Evolutionary conservation across 2,797 vertebrate genomes (phyloP).

Genomic region (Luscinia luscinia): DNA sequence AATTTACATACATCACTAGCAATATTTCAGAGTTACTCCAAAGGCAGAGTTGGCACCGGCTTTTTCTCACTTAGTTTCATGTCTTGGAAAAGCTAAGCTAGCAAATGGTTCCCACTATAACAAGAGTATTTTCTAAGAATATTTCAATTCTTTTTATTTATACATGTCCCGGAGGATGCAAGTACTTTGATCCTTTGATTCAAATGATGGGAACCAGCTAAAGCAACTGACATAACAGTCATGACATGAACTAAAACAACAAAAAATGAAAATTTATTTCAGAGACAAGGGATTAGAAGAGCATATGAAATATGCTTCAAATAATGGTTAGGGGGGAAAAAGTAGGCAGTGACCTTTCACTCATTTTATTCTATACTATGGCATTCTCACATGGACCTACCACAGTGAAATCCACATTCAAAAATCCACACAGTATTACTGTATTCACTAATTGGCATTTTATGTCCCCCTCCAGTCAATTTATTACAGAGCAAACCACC

Average conservation of each 20-base stretch:
- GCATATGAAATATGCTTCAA: constrained; percentile 31
- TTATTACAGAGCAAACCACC: neutral
- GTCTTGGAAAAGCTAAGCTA: constrained; percentile 19
- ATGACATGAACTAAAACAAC: constrained; percentile 23
- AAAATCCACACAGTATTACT: neutral
- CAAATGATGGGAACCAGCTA: constrained; percentile 62
- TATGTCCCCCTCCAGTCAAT: neutral
- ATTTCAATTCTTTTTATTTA: constrained; percentile 65
- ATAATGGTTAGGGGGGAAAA: neutral
- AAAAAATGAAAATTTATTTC: constrained; percentile 35
- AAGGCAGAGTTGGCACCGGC: neutral
- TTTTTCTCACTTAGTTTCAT: constrained; percentile 32
- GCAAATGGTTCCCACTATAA: constrained; percentile 52
- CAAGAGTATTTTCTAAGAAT: constrained; percentile 56
- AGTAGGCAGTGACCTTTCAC: constrained; percentile 14
- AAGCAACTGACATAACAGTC: constrained; percentile 42
- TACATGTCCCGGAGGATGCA: constrained; percentile 54
- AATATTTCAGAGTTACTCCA: neutral
- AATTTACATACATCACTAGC: neutral
- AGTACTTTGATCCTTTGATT: constrained; percentile 57
- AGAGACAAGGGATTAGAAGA: constrained; percentile 30
- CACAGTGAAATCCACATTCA: constrained; percentile 21
- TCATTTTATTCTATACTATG: neutral
- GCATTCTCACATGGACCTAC: constrained; percentile 42
- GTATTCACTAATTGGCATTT: neutral